Evolutionary conservation across 2,797 vertebrate species (phyloP).

Genomic region (Epinephelus coioides): DNA sequence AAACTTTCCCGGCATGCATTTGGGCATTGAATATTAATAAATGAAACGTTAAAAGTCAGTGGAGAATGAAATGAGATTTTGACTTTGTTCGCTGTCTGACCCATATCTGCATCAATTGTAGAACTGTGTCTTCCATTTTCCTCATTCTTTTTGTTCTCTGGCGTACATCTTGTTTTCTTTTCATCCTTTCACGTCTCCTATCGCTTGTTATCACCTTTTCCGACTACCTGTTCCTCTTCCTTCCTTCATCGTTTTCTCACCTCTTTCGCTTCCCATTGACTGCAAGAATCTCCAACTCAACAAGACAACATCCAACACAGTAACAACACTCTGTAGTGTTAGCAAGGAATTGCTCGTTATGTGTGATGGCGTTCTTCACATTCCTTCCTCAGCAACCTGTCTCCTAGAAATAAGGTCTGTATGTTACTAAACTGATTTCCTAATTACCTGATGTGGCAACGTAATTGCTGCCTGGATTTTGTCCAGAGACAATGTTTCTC

Average conservation of each 20-base stretch:
- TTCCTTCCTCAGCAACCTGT: too few species aligned
- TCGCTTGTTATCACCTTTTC: not conserved
- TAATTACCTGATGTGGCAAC: too few species aligned
- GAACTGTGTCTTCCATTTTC: not conserved
- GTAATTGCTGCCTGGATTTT: too few species aligned
- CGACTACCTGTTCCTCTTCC: not conserved
- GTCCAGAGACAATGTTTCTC: too few species aligned
- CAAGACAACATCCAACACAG: too few species aligned
- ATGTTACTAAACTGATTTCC: too few species aligned
- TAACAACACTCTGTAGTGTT: too few species aligned
- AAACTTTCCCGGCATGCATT: conserved; percentile 27
- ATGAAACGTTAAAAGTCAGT: conserved; percentile 29
- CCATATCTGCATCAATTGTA: conserved; percentile 14
- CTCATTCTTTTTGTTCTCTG: not conserved
- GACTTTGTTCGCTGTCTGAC: conserved; percentile 1
- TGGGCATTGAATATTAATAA: conserved; percentile 36
- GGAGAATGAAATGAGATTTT: conserved; percentile 42
- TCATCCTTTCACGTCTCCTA: not conserved
- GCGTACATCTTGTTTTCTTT: not conserved
- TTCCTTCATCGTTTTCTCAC: not conserved
- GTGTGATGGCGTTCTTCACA: too few species aligned
- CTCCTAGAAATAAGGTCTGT: too few species aligned
- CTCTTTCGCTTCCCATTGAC: not conserved
- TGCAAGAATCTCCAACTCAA: too few species aligned
- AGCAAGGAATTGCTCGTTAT: too few species aligned